These are phyloP conservation scores for Odontomachus brunneus DNA, from an alignment of 1,140 invertebrate species.

Conservation along the genomic window DNA sequence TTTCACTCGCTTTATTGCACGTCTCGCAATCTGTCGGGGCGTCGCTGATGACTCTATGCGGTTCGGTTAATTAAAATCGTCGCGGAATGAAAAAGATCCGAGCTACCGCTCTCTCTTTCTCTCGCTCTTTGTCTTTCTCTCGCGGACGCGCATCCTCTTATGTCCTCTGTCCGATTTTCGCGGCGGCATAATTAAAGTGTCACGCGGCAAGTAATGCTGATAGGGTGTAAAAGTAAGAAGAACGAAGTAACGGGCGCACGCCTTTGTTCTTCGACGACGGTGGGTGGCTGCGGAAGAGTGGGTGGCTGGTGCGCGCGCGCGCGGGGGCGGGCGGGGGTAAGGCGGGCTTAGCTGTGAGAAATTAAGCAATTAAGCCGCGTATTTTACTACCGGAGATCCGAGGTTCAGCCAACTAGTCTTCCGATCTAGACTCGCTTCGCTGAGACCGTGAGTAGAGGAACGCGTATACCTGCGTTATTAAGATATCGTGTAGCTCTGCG, in stretches of 20 bases:
- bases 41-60: constrained; percentile 15
- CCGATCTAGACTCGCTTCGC: constrained; percentile 71
- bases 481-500: constrained; percentile 57
- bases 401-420: constrained; percentile 73
- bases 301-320: no score
- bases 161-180: constrained; percentile 79
- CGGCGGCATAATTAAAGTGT: constrained; percentile 84
- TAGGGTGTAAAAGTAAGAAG: constrained; percentile 81
- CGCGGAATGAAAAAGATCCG: background rate
- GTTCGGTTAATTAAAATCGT: constrained; percentile 51
- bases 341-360: constrained; percentile 81
- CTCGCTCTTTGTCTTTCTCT: no score
- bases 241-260: constrained; percentile 78
- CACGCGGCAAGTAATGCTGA: constrained; percentile 81
- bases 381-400: constrained; percentile 79
- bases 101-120: background rate
- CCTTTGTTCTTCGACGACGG: constrained; percentile 79
- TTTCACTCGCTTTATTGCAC: background rate
- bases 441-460: constrained; percentile 61
- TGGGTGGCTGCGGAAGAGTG: background rate
- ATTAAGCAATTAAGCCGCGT: constrained; percentile 84
- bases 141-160: background rate
- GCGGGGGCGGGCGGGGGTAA: constrained; percentile 57
- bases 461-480: constrained; percentile 56
- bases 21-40: background rate